These are phyloP conservation scores for Sciaenops ocellatus DNA, from an alignment of 2,797 vertebrate genomes.

Conservation along the genomic window DNA sequence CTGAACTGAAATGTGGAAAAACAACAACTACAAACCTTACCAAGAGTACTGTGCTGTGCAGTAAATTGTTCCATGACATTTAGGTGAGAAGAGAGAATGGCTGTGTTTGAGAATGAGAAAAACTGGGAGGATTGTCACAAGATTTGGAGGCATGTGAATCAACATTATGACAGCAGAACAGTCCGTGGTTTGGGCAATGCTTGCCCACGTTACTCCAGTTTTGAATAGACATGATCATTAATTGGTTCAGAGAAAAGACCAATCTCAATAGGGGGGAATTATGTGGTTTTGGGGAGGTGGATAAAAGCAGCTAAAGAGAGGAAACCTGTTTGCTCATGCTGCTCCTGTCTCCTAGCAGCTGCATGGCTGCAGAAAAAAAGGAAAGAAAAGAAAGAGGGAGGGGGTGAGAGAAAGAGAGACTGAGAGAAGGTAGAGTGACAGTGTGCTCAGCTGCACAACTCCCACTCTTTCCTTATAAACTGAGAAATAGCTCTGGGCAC, in stretches of 20 bases:
- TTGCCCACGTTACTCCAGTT: constrained; percentile 30
- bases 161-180: constrained; percentile 42
- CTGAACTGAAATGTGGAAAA: constrained; percentile 22
- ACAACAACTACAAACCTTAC: constrained; percentile 12
- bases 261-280: constrained; percentile 29
- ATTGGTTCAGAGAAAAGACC: constrained; percentile 28
- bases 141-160: constrained; percentile 51
- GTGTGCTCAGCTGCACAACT: constrained; percentile 79
- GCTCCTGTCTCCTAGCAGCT: constrained; percentile 83
- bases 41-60: not conserved
- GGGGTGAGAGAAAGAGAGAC: constrained; percentile 56
- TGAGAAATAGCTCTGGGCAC: constrained; percentile 72
- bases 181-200: constrained; percentile 22
- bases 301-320: constrained; percentile 61
- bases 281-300: constrained; percentile 52
- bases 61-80: constrained; percentile 32
- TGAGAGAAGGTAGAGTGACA: constrained; percentile 68
- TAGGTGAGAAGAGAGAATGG: constrained; percentile 16
- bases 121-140: constrained; percentile 37
- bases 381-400: constrained; percentile 37
- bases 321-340: constrained; percentile 80
- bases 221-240: constrained; percentile 54
- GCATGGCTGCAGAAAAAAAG: constrained; percentile 58
- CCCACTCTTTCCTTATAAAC: constrained; percentile 79
- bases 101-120: constrained; percentile 34